Evolutionary conservation across 2,797 vertebrate species (phyloP).

Genomic region (Hemibagrus guttatus): DNA sequence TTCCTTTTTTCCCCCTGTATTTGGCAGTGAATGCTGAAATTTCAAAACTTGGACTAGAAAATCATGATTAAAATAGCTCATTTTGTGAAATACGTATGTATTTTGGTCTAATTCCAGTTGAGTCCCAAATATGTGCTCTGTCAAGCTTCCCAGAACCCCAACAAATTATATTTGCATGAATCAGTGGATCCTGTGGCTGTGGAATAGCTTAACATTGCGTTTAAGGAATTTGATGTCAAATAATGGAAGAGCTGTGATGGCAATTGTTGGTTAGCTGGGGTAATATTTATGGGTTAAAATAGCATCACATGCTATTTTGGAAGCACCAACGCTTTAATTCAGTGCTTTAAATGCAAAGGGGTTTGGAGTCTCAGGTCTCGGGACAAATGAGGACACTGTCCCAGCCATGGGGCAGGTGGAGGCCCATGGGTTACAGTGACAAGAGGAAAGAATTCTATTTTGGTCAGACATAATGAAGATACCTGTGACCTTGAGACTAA

Average conservation of each 20-base stretch:
- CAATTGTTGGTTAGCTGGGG: not conserved
- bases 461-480: not conserved
- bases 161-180: not conserved
- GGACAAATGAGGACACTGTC: not conserved
- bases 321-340: not conserved
- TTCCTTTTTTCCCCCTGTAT: too few relatives aligned
- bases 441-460: not conserved
- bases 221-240: constrained; percentile 13
- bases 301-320: not conserved
- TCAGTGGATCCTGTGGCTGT: not conserved
- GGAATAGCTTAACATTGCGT: not conserved
- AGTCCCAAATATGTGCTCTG: not conserved
- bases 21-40: not conserved
- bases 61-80: not conserved
- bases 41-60: not conserved
- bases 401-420: not conserved
- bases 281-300: not conserved
- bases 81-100: not conserved
- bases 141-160: not conserved
- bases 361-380: not conserved
- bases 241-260: not conserved
- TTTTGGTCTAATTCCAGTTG: not conserved
- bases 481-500: not conserved
- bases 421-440: not conserved
- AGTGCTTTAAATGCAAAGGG: not conserved